Base-by-base conservation (phyloP, 2,797 vertebrate genomes). In the Protosalanx chinensis region DNA sequence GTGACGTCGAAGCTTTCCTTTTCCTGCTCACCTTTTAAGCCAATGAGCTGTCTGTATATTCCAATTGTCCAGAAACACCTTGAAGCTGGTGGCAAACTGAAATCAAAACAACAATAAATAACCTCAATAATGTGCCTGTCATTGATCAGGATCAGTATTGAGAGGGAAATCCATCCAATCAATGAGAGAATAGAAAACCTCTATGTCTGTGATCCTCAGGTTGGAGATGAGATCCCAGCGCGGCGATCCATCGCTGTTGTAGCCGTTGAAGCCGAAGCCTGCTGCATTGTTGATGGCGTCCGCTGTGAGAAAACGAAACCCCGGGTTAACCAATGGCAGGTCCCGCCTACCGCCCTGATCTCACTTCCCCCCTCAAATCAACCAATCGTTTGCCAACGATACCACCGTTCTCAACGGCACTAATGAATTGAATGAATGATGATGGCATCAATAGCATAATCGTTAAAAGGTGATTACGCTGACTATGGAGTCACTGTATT, bases 31-130 rank as follows among this genome's bases (percentile, higher is more conserved):
- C 96, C 95, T 94, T 92, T 98, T 98, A 67, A 98, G 94, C 96
- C 96, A 98, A 65, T 94, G 94, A 58, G 94, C 95, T n/a, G 96
- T 98, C 88, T 97, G 96, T 78, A 97, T 97, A 85, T 98, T 98
- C 96, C 96, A 98, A 76, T 97, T 97, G 90, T 98, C 96, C 20
- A 98, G 93, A 89, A 97, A 98, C 89, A 97, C 93, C 88, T 98
- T 98, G 91, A 97, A 98, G 88, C 96, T 98, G 74, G 96, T 98
- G 53, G 96, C 95, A 83, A 94, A 92, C 96, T 97, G 91, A 80
- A 68, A 1, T 16, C 15, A 6, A 63, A 74, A 20, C 0, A 63
- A 18, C 63, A 60, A 30, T 5, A 8, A 1, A 10, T 6, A 20
- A 37, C 1, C 4, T 18, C 30, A 4, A 16, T 4, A 10, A 8